These are phyloP conservation scores for Agapornis roseicollis DNA, from an alignment of 2,113 vertebrate species.

Conservation along the genomic window DNA sequence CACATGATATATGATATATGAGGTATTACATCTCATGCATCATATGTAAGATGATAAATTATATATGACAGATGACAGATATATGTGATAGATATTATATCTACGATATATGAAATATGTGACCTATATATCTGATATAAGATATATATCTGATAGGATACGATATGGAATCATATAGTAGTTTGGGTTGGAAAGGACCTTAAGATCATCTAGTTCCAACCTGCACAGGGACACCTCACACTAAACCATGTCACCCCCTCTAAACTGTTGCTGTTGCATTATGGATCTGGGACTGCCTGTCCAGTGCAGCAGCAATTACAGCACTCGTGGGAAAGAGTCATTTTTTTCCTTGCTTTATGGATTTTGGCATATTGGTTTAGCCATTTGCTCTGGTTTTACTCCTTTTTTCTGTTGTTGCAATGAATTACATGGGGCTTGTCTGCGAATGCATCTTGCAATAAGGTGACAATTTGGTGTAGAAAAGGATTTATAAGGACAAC, in stretches of 20 bases:
- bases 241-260: background rate
- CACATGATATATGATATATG: background rate
- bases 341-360: background rate
- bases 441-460: background rate
- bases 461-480: background rate
- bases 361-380: background rate
- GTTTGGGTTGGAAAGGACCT: background rate
- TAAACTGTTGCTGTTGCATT: background rate
- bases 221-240: background rate
- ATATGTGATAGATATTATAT: background rate
- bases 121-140: background rate
- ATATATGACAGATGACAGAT: background rate
- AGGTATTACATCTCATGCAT: background rate
- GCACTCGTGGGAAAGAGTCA: background rate
- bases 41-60: background rate
- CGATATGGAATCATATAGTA: background rate
- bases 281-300: background rate
- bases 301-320: accelerated
- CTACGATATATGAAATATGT: background rate
- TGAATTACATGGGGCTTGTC: background rate
- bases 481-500: background rate
- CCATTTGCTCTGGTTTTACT: background rate
- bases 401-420: background rate
- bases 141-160: background rate
- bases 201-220: background rate